Evolutionary conservation across 2,888 invertebrate genomes (phyloP).

Genomic region (Creontiades dilutus): DNA sequence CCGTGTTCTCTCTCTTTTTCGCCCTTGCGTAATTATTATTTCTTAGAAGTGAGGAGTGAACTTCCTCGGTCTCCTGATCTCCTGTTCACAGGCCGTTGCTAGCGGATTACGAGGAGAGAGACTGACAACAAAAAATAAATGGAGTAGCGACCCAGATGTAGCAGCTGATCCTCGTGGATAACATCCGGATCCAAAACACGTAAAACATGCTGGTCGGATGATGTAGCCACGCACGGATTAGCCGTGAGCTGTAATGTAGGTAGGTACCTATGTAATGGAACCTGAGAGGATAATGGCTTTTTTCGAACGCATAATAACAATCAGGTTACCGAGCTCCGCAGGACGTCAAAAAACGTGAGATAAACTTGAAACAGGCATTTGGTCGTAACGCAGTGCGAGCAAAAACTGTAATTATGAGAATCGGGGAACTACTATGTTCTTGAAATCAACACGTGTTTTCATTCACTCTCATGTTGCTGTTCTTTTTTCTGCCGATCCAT

Average conservation of each 20-base stretch:
- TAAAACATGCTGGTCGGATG: background rate
- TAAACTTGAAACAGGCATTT: too few species aligned
- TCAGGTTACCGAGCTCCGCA: too few species aligned
- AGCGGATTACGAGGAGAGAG: slow-evolving; percentile 25
- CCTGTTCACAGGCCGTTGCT: slow-evolving; percentile 8
- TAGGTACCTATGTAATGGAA: background rate
- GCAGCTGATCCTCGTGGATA: slow-evolving; percentile 1
- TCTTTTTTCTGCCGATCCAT: too few species aligned
- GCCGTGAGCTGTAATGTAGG: background rate
- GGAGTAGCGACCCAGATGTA: slow-evolving; percentile 20
- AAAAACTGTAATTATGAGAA: too few species aligned
- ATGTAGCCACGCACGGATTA: slow-evolving; percentile 4
- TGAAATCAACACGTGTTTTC: too few species aligned
- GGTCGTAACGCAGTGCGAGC: too few species aligned
- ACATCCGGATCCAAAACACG: slow-evolving; percentile 20
- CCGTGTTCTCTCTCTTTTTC: background rate
- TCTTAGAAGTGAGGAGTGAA: slow-evolving; percentile 32
- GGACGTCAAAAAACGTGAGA: too few species aligned
- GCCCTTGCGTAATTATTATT: slow-evolving; percentile 37
- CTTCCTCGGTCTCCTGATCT: slow-evolving; percentile 33
- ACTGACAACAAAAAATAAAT: background rate
- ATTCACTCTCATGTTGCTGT: too few species aligned
- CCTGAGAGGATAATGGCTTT: too few species aligned
- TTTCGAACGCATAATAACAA: too few species aligned
- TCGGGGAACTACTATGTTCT: too few species aligned